Evolutionary conservation across 2,797 vertebrate species (phyloP).

Genomic region (Gambusia yucatana): DNA sequence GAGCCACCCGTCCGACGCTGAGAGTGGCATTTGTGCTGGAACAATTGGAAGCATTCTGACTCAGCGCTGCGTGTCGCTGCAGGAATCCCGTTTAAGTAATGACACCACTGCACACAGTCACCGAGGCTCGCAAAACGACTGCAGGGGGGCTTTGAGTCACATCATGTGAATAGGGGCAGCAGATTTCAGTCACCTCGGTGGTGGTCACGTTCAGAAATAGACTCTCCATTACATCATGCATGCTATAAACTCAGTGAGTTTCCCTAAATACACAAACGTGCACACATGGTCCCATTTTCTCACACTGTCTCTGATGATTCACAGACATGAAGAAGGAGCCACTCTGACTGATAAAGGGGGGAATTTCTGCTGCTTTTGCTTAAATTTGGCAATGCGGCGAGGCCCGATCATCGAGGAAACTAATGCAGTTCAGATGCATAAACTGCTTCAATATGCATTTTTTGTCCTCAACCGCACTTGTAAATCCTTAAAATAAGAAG

Average conservation of each 20-base stretch:
- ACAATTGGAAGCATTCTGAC: constrained; percentile 53
- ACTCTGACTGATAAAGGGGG: constrained; percentile 28
- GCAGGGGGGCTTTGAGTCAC: constrained; percentile 65
- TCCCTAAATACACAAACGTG: constrained; percentile 60
- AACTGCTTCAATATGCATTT: constrained; percentile 47
- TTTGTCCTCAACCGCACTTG: constrained; percentile 51
- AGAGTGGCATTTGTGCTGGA: constrained; percentile 40
- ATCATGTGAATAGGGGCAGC: constrained; percentile 30
- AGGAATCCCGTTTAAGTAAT: constrained; percentile 57
- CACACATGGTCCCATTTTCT: constrained; percentile 36
- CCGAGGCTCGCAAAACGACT: constrained; percentile 39
- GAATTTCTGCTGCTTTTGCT: constrained; percentile 42
- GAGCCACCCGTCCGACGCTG: constrained; percentile 10
- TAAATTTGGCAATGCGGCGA: constrained; percentile 42
- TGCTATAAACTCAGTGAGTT: constrained; percentile 51
- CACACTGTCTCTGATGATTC: constrained; percentile 54
- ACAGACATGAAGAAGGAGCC: constrained; percentile 44
- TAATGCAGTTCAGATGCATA: constrained; percentile 55
- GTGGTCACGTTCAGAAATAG: constrained; percentile 67
- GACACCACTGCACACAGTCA: constrained; percentile 45
- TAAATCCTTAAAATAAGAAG: constrained; percentile 38
- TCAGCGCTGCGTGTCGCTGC: constrained; percentile 42
- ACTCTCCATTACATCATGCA: constrained; percentile 69
- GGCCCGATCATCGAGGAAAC: constrained; percentile 46
- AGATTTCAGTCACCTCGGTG: constrained; percentile 53